phyloP scores from a whole-genome alignment of 1,140 invertebrate species.

The Drosophila mayri region DNA sequence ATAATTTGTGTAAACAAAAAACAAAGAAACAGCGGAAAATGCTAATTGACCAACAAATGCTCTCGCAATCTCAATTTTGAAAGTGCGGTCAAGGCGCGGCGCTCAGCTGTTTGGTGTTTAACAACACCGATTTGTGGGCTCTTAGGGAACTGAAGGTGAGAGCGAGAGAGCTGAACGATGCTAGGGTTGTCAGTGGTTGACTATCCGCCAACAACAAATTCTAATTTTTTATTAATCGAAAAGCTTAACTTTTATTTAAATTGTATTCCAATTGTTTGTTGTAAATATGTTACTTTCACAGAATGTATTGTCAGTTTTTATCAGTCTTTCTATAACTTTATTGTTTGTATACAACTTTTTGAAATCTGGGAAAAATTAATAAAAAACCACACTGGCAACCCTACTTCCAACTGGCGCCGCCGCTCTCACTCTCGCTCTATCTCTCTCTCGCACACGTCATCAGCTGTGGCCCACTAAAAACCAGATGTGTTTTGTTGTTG shows the following conservation, averaged over 20 bases:
- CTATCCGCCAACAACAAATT: too few relatives aligned
- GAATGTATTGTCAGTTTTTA: too few relatives aligned
- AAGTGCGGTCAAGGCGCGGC: conserved; percentile 24
- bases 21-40: conserved; percentile 19
- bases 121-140: conserved; percentile 44
- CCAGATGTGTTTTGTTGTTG: conserved; percentile 49
- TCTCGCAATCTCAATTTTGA: conserved; percentile 22
- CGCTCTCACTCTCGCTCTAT: conserved; percentile 47
- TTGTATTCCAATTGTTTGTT: background rate
- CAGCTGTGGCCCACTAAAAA: conserved; percentile 61
- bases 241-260: background rate
- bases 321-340: too few relatives aligned
- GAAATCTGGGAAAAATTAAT: too few relatives aligned
- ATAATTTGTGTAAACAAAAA: conserved; percentile 39
- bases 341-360: too few relatives aligned
- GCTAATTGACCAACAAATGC: conserved; percentile 23
- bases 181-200: conserved; percentile 41
- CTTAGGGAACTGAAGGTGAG: background rate
- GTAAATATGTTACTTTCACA: too few relatives aligned
- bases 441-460: conserved; percentile 58
- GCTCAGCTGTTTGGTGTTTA: conserved; percentile 60
- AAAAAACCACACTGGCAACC: conserved; percentile 41
- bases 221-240: too few relatives aligned
- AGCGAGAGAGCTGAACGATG: conserved; percentile 1
- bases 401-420: conserved; percentile 51